These are phyloP conservation scores for Spilogale gracilis DNA, from an alignment of 2,113 vertebrate genomes.

Conservation along the genomic window DNA sequence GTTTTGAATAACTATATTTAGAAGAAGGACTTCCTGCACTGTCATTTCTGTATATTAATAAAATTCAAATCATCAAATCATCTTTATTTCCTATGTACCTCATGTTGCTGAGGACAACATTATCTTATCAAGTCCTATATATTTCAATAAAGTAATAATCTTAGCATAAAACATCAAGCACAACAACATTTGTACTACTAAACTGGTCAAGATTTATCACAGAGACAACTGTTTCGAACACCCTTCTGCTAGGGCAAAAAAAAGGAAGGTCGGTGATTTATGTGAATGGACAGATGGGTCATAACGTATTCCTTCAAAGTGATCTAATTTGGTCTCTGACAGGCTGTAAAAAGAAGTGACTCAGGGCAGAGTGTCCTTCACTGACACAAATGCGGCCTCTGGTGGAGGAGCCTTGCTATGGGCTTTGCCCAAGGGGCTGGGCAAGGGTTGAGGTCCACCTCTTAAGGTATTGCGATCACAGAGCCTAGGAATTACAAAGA, in stretches of 20 bases:
- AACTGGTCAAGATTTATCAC: slow-evolving; percentile 53
- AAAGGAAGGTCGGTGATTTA: slow-evolving; percentile 67
- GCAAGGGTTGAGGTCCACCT: not conserved
- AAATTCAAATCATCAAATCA: slow-evolving; percentile 54
- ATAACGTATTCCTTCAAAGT: slow-evolving; percentile 65
- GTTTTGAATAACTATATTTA: slow-evolving; percentile 48
- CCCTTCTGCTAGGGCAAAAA: not conserved
- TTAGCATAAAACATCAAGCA: not conserved
- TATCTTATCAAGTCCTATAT: not conserved
- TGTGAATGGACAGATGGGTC: slow-evolving; percentile 67
- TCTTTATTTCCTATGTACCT: slow-evolving; percentile 48
- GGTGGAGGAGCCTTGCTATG: not conserved
- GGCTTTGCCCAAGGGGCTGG: not conserved
- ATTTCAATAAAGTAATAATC: slow-evolving; percentile 41
- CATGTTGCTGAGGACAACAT: not conserved
- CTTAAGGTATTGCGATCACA: not conserved
- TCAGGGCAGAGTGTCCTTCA: slow-evolving; percentile 23
- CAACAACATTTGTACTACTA: not conserved
- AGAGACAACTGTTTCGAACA: slow-evolving; percentile 44
- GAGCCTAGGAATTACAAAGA: not conserved
- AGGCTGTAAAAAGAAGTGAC: slow-evolving; percentile 54
- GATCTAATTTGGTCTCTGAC: slow-evolving; percentile 65
- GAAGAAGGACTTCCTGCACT: not conserved
- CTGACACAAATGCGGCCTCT: not conserved
- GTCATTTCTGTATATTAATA: slow-evolving; percentile 25